phyloP scores from a whole-genome alignment of 2,113 vertebrate genomes.

The Pelusios castaneus region DNA sequence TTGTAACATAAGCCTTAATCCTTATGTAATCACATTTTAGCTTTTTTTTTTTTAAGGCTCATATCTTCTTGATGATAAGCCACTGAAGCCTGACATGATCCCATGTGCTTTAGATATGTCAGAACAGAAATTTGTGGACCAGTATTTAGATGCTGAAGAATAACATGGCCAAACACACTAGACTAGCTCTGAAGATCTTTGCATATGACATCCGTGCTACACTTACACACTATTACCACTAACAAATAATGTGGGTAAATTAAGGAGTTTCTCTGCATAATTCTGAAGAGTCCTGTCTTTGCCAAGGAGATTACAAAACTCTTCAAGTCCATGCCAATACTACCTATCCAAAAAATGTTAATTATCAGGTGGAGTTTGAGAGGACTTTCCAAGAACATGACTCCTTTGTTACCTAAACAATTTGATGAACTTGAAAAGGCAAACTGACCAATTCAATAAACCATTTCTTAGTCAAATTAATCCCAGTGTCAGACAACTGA shows the following conservation, averaged over 20 bases:
- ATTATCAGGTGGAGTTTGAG: background rate
- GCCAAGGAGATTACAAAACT: too few relatives aligned
- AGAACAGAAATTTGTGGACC: background rate
- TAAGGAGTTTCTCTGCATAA: background rate
- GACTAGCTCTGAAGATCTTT: background rate
- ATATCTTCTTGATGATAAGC: background rate
- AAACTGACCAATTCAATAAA: background rate
- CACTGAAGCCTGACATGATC: background rate
- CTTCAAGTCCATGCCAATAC: too few relatives aligned
- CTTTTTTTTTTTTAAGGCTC: background rate
- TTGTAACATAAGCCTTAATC: background rate
- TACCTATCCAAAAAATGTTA: background rate
- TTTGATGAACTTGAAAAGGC: background rate
- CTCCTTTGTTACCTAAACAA: background rate
- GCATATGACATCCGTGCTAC: too few relatives aligned
- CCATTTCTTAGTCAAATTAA: background rate
- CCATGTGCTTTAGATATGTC: background rate
- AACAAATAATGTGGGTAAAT: background rate
- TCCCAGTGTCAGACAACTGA: background rate
- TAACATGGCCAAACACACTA: background rate
- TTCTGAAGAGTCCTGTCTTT: too few relatives aligned
- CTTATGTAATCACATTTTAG: background rate
- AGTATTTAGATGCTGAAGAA: background rate
- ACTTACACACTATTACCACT: background rate
- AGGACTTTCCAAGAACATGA: background rate